Conservation (phyloP, 2,797 vertebrate species). For the Lates japonicus region DNA sequence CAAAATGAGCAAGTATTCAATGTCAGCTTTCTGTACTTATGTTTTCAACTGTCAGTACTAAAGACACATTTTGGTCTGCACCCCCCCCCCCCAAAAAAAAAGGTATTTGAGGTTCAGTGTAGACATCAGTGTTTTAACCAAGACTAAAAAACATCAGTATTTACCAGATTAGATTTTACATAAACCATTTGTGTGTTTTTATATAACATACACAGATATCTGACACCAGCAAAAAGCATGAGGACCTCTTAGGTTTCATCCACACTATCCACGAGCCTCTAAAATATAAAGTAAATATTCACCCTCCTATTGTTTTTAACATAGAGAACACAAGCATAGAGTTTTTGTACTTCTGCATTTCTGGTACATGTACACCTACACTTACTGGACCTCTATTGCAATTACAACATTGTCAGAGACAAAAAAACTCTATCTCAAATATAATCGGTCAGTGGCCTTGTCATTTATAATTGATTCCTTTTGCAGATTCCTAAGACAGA, state of each 20-base stretch:
- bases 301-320: background rate
- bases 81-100: background rate
- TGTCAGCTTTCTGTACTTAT: too few relatives aligned
- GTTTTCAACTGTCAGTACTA: background rate
- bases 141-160: slow-evolving; percentile 9
- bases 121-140: slow-evolving; percentile 1
- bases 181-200: slow-evolving; percentile 30
- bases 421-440: background rate
- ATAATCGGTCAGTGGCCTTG: slow-evolving; percentile 36
- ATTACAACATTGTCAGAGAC: slow-evolving; percentile 6
- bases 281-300: slow-evolving; percentile 23
- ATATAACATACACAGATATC: slow-evolving; percentile 32
- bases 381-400: background rate
- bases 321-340: background rate
- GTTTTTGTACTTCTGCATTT: background rate
- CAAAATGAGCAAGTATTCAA: background rate
- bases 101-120: background rate
- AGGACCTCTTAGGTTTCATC: slow-evolving; percentile 33
- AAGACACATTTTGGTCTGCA: background rate
- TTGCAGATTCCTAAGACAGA: slow-evolving; percentile 10
- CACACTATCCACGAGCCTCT: slow-evolving; percentile 15
- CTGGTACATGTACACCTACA: background rate
- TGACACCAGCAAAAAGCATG: slow-evolving; percentile 11
- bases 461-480: slow-evolving; percentile 37
- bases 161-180: slow-evolving; percentile 14